These are phyloP conservation scores for Oryzias celebensis DNA, from an alignment of 2,113 vertebrate genomes.

Conservation along the genomic window DNA sequence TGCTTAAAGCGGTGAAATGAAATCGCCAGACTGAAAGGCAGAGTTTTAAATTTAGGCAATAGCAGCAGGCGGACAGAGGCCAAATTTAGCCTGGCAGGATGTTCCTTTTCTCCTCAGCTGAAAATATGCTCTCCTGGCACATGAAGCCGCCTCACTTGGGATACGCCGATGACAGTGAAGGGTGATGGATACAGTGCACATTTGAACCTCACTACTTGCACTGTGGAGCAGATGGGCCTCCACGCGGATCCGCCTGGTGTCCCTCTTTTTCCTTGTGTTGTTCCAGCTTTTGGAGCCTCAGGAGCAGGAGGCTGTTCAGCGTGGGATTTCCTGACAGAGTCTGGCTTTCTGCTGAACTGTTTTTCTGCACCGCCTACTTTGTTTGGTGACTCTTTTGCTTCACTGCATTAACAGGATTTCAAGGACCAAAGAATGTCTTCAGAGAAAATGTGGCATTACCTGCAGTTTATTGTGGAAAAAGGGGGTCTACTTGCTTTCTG, in stretches of 20 bases:
- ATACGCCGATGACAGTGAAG: constrained; percentile 41
- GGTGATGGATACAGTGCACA: constrained; percentile 45
- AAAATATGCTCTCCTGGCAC: constrained; percentile 48
- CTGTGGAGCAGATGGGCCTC: constrained; percentile 65
- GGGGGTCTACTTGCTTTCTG: background rate
- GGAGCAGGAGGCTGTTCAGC: constrained; percentile 31
- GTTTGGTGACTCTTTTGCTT: constrained; percentile 19
- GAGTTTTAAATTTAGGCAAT: constrained; percentile 24
- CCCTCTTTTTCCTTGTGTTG: constrained; percentile 51
- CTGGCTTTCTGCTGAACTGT: constrained; percentile 50
- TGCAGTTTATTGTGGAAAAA: background rate
- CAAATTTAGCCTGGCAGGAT: constrained; percentile 60
- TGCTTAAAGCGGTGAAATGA: constrained; percentile 6
- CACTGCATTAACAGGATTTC: constrained; percentile 22
- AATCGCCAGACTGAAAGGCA: constrained; percentile 9
- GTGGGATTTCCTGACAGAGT: constrained; percentile 17
- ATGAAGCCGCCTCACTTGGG: constrained; percentile 10
- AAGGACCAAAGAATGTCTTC: background rate
- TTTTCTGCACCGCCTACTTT: constrained; percentile 24
- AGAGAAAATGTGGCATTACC: constrained; percentile 8
- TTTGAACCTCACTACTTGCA: constrained; percentile 20
- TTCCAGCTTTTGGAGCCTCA: constrained; percentile 35
- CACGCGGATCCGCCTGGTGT: constrained; percentile 43
- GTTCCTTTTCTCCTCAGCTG: constrained; percentile 18
- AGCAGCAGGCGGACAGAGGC: constrained; percentile 44